A percentile compares a stretch with the other conserved stretches of the same genome.
phyloP scores from a whole-genome alignment of 2,797 vertebrate species.

The Anabacerthia variegaticeps region DNA sequence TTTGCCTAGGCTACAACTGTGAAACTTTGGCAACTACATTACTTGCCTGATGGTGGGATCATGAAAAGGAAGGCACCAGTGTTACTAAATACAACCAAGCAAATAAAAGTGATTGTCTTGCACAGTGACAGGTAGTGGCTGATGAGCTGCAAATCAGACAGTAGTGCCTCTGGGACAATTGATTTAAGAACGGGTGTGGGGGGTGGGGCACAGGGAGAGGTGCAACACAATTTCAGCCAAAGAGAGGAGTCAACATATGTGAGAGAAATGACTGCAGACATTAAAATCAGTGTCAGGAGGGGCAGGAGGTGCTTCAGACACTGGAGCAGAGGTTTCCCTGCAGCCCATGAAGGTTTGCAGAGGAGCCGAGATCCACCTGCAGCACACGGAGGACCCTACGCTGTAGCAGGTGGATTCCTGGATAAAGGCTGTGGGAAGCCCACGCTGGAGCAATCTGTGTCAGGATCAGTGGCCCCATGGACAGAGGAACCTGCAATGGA shows the following conservation, averaged over 20 bases:
- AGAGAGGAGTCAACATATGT: neutral
- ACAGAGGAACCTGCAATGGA: neutral
- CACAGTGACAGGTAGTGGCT: neutral
- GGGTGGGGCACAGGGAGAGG: too few relatives aligned
- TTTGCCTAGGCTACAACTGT: neutral
- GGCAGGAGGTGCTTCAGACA: fast-evolving
- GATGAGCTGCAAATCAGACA: neutral
- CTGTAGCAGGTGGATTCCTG: fast-evolving
- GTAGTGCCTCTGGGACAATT: neutral
- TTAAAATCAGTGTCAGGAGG: neutral
- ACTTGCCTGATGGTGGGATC: neutral
- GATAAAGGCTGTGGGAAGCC: neutral
- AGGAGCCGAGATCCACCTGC: neutral
- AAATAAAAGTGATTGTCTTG: neutral
- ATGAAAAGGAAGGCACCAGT: neutral
- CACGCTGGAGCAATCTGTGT: neutral
- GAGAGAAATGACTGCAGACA: neutral
- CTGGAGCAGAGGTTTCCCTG: too few relatives aligned
- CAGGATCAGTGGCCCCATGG: neutral
- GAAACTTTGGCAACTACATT: neutral
- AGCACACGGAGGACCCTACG: fast-evolving
- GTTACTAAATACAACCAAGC: neutral
- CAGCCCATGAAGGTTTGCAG: fast-evolving
- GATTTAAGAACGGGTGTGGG: neutral
- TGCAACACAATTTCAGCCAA: fast-evolving